These are phyloP conservation scores for Ichneumoninae sp. DNA, from an alignment of 2,888 invertebrate genomes.

Conservation along the genomic window DNA sequence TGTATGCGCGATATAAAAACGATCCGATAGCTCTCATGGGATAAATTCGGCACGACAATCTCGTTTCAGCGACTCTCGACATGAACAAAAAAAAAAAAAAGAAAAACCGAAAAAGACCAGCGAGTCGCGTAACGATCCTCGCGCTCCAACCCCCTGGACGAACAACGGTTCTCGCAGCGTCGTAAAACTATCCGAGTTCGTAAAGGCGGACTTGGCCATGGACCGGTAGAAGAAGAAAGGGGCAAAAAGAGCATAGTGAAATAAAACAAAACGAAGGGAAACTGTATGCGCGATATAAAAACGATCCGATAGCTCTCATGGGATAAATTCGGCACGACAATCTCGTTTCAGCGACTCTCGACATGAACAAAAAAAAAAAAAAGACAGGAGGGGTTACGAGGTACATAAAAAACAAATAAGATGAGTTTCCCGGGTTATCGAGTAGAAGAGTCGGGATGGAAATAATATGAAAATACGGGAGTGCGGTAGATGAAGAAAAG, in stretches of 20 bases:
- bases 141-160: constrained; percentile 17
- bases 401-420: neutral
- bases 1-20: constrained; percentile 44
- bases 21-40: constrained; percentile 51
- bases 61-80: constrained; percentile 32
- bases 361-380: neutral
- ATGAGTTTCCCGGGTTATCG: neutral
- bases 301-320: constrained; percentile 49
- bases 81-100: too few species aligned
- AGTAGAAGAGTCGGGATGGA: neutral
- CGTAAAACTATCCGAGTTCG: constrained; percentile 51
- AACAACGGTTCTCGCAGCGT: constrained; percentile 9
- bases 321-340: constrained; percentile 44
- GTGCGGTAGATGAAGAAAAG: neutral
- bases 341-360: constrained; percentile 42
- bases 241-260: neutral
- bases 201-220: constrained; percentile 29
- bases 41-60: constrained; percentile 46
- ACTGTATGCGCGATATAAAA: constrained; percentile 44
- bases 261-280: constrained; percentile 15
- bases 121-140: constrained; percentile 30
- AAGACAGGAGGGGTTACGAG: constrained; percentile 4
- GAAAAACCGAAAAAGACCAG: too few species aligned
- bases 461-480: too few species aligned
- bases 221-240: constrained; percentile 14